Evolutionary conservation across 1,140 invertebrate genomes (phyloP).

Genomic region (Homalodisca vitripennis): DNA sequence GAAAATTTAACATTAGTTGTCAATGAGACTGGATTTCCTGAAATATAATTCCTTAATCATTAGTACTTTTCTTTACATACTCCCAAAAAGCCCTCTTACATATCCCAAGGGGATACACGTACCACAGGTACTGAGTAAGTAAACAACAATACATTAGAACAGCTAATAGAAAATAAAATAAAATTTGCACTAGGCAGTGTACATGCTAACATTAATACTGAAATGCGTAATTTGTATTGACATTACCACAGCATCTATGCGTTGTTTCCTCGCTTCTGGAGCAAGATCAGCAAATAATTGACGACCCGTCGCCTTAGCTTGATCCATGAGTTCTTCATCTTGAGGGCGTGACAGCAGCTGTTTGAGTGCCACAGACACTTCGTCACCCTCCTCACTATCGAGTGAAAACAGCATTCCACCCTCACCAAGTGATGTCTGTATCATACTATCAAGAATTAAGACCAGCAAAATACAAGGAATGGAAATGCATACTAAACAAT

Average conservation of each 20-base stretch:
- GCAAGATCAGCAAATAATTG: constrained; percentile 66
- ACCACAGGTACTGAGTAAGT: neutral
- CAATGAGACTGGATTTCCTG: too few species aligned
- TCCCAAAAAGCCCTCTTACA: too few species aligned
- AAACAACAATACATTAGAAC: neutral
- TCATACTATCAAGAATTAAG: too few species aligned
- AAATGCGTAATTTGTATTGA: too few species aligned
- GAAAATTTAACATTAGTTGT: too few species aligned
- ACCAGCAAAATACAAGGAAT: too few species aligned
- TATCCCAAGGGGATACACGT: too few species aligned
- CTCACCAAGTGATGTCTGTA: constrained; percentile 46
- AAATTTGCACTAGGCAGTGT: too few species aligned
- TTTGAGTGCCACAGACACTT: constrained; percentile 48
- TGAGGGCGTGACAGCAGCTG: constrained; percentile 43
- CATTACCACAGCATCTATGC: constrained; percentile 68
- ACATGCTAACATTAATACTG: too few species aligned
- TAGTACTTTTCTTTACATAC: too few species aligned
- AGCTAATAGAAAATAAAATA: neutral
- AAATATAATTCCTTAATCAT: too few species aligned
- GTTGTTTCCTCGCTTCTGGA: constrained; percentile 58
- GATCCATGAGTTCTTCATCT: constrained; percentile 67
- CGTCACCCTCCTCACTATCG: constrained; percentile 41
- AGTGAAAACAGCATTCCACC: constrained; percentile 40
- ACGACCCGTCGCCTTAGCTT: constrained; percentile 74
- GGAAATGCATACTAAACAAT: too few species aligned